Conservation (phyloP, 1,140 invertebrate genomes). For the Dendrolimus kikuchii region DNA sequence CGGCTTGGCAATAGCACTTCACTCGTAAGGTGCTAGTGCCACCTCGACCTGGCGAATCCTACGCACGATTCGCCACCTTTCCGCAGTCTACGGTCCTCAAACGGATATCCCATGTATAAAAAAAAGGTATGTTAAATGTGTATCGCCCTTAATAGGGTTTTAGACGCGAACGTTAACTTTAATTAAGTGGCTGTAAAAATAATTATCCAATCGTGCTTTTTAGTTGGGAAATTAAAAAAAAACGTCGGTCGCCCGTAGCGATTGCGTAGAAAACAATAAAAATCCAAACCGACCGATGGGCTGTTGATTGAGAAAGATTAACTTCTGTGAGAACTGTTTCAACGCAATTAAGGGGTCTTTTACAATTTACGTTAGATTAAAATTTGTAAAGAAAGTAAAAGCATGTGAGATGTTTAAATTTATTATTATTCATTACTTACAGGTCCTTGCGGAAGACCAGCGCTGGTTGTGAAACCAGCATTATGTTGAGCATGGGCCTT, state of each 20-base stretch:
- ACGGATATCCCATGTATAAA: no score
- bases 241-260: conserved; percentile 27
- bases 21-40: no score
- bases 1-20: no score
- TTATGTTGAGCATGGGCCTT: no score
- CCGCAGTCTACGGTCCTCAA: no score
- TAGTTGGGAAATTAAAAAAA: conserved; percentile 39
- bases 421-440: no score
- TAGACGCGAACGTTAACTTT: conserved; percentile 40
- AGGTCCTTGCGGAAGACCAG: no score
- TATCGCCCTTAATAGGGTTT: conserved; percentile 31
- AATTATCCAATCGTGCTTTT: conserved; percentile 40
- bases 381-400: neutral
- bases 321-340: conserved; percentile 50
- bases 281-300: conserved; percentile 50
- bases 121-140: no score
- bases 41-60: no score
- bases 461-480: no score
- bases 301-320: conserved; percentile 67
- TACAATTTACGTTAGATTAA: conserved; percentile 28
- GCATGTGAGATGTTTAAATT: no score
- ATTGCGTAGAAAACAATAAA: conserved; percentile 67
- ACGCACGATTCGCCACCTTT: no score
- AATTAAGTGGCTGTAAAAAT: conserved; percentile 64
- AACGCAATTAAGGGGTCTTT: conserved; percentile 40